phyloP scores from a whole-genome alignment of 2,888 invertebrate genomes.

The Drosophila paracracens region DNA sequence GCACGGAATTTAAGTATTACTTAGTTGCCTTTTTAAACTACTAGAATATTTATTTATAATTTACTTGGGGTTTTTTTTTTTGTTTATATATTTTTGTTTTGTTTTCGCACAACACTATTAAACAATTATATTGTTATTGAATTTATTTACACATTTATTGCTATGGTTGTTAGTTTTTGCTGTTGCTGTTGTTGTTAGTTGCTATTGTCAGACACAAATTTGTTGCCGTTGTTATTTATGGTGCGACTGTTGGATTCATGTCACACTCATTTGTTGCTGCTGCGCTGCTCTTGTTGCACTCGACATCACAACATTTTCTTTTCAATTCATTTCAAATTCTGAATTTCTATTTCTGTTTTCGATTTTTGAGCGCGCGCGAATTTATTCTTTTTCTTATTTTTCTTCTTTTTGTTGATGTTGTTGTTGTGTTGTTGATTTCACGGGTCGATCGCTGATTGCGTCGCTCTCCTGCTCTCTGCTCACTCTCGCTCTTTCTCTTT shows the following conservation, averaged over 20 bases:
- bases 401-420: slow-evolving; percentile 5
- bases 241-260: slow-evolving; percentile 29
- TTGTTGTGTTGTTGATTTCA: slow-evolving; percentile 26
- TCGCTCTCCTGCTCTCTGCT: slow-evolving; percentile 15
- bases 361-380: slow-evolving; percentile 48
- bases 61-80: slow-evolving; percentile 34
- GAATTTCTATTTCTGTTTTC: slow-evolving; percentile 38
- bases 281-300: slow-evolving; percentile 25
- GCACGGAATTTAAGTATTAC: slow-evolving; percentile 74
- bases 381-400: background rate
- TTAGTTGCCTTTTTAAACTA: slow-evolving; percentile 57
- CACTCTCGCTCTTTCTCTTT: slow-evolving; percentile 10
- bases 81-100: slow-evolving; percentile 18
- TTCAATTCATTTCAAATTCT: slow-evolving; percentile 36
- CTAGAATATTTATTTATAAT: slow-evolving; percentile 70
- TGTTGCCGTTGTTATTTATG: slow-evolving; percentile 33
- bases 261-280: slow-evolving; percentile 34
- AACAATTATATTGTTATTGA: slow-evolving; percentile 77
- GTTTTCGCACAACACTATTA: slow-evolving; percentile 62
- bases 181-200: slow-evolving; percentile 27
- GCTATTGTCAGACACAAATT: slow-evolving; percentile 29
- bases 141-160: slow-evolving; percentile 67
- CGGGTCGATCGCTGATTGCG: slow-evolving; percentile 29
- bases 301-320: slow-evolving; percentile 56
- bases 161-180: slow-evolving; percentile 42